Conservation (phyloP, 2,888 invertebrate species). For the Idaea dimidiata region DNA sequence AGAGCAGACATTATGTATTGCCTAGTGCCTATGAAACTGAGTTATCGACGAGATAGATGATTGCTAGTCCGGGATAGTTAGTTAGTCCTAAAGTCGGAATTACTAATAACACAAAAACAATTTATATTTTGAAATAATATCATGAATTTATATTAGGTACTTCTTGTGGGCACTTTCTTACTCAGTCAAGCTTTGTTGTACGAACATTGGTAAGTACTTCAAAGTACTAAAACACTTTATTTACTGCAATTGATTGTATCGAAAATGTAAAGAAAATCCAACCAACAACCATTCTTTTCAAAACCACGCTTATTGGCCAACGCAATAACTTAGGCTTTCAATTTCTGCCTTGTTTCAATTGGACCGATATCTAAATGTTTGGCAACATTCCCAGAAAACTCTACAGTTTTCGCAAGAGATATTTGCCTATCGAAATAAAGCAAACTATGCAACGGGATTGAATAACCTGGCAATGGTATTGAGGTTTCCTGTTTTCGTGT, state of each 20-base stretch:
- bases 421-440: slow-evolving; percentile 48
- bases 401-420: slow-evolving; percentile 58
- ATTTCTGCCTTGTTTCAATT: not conserved
- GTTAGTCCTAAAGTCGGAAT: too few species aligned
- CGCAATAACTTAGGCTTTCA: not conserved
- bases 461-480: not conserved
- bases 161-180: too few species aligned
- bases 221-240: not conserved
- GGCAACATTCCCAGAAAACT: not conserved
- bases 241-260: not conserved
- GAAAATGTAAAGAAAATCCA: not conserved
- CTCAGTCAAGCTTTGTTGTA: too few species aligned
- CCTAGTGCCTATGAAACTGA: too few species aligned
- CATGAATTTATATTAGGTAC: not conserved
- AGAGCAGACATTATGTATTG: too few species aligned
- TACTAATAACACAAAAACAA: too few species aligned
- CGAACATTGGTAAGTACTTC: too few species aligned
- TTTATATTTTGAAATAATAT: not conserved
- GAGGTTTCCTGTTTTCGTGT: not conserved
- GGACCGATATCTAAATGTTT: not conserved
- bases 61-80: too few species aligned
- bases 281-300: not conserved
- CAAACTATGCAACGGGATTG: not conserved
- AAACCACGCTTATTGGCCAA: not conserved
- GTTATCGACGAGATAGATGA: too few species aligned